phyloP scores from a whole-genome alignment of 2,797 vertebrate species.

The Periparus ater region DNA sequence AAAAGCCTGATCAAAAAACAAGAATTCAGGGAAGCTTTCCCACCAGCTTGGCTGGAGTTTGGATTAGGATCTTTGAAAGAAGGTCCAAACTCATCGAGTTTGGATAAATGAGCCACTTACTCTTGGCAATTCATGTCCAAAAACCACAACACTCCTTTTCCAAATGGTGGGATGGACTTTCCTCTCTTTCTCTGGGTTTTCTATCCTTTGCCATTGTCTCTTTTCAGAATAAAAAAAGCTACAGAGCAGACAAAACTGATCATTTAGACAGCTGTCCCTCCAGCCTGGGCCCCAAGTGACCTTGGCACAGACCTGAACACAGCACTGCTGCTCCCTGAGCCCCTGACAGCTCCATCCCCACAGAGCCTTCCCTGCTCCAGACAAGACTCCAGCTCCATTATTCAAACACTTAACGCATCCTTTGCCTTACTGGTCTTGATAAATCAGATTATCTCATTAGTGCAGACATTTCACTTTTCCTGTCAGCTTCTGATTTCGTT shows the following conservation, averaged over 20 bases:
- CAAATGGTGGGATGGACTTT: not conserved
- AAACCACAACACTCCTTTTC: not conserved
- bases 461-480: not conserved
- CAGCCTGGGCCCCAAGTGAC: not conserved
- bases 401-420: not conserved
- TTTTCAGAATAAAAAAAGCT: not conserved
- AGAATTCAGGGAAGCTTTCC: not conserved
- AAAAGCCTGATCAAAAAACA: not conserved
- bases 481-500: not conserved
- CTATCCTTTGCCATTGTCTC: not conserved
- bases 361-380: not conserved
- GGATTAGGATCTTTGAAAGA: not conserved
- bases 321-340: not conserved
- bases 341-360: not conserved
- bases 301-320: accelerated
- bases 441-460: constrained; percentile 13
- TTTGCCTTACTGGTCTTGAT: not conserved
- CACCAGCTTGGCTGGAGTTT: not conserved
- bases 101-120: not conserved
- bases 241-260: not conserved
- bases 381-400: not conserved
- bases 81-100: not conserved
- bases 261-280: not conserved
- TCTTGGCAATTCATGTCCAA: not conserved
- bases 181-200: not conserved